Evolutionary conservation across 2,113 vertebrate genomes (phyloP).

Genomic region (Paratilapia polleni): DNA sequence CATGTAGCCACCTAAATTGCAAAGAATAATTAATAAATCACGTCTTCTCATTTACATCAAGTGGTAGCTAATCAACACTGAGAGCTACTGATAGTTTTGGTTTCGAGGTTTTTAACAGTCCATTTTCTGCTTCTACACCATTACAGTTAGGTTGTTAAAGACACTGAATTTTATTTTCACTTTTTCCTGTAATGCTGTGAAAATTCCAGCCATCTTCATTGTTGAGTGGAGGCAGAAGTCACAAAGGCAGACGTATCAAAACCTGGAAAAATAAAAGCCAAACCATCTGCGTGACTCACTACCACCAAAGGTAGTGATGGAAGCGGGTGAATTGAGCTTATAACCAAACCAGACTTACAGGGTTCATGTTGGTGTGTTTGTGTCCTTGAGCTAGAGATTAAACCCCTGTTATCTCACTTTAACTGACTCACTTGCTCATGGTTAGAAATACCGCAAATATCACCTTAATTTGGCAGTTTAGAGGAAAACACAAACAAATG

Average conservation of each 20-base stretch:
- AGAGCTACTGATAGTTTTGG: no score
- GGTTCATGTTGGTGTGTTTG: not conserved
- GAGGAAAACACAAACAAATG: conserved; percentile 25
- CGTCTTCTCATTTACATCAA: not conserved
- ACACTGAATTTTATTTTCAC: no score
- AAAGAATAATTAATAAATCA: no score
- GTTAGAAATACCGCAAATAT: conserved; percentile 9
- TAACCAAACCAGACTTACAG: not conserved
- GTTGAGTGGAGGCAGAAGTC: not conserved
- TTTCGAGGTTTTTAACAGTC: not conserved
- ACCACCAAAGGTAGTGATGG: not conserved
- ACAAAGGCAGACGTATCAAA: not conserved
- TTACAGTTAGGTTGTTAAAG: not conserved
- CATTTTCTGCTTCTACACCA: not conserved
- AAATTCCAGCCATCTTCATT: not conserved
- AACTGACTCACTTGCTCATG: conserved; percentile 31
- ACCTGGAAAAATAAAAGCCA: not conserved
- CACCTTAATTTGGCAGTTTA: conserved; percentile 15
- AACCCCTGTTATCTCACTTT: conserved; percentile 1
- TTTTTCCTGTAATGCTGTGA: not conserved
- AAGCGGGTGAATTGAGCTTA: not conserved
- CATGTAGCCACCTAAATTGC: not conserved
- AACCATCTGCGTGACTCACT: not conserved
- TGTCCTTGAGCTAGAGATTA: conserved; percentile 14
- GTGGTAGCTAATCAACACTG: not conserved